Evolutionary conservation across 2,888 invertebrate species (phyloP).

Genomic region (Brachypalpus laphriformis): DNA sequence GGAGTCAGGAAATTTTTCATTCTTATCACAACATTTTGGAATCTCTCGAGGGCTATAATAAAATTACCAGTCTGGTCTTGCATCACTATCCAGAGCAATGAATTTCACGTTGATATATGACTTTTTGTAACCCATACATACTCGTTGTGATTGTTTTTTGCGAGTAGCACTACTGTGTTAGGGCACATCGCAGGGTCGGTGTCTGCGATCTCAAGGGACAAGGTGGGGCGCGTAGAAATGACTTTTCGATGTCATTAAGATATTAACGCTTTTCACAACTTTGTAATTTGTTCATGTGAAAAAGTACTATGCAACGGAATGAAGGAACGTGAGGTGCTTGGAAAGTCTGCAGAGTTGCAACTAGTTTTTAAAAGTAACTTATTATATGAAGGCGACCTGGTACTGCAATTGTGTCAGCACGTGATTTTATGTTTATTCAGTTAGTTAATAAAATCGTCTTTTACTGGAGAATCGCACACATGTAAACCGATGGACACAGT

Average conservation of each 20-base stretch:
- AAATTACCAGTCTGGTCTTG: conserved; percentile 47
- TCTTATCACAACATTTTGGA: conserved; percentile 66
- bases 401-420: too few species aligned
- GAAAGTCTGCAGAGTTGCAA: neutral
- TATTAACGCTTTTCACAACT: neutral
- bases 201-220: neutral
- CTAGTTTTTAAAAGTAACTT: neutral
- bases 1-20: conserved; percentile 55
- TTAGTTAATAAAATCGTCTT: too few species aligned
- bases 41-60: conserved; percentile 52
- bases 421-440: too few species aligned
- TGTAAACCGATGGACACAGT: too few species aligned
- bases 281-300: neutral
- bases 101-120: conserved; percentile 53
- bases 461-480: too few species aligned
- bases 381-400: too few species aligned
- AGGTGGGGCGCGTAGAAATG: neutral
- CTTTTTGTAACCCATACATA: conserved; percentile 17
- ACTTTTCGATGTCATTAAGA: conserved; percentile 17
- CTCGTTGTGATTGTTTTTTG: conserved; percentile 26
- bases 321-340: neutral
- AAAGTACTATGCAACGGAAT: neutral
- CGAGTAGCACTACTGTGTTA: neutral
- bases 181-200: neutral
- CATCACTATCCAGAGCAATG: conserved; percentile 36